Base-by-base conservation (phyloP, 2,113 vertebrate genomes). In the Psittacula cyanocephala region DNA sequence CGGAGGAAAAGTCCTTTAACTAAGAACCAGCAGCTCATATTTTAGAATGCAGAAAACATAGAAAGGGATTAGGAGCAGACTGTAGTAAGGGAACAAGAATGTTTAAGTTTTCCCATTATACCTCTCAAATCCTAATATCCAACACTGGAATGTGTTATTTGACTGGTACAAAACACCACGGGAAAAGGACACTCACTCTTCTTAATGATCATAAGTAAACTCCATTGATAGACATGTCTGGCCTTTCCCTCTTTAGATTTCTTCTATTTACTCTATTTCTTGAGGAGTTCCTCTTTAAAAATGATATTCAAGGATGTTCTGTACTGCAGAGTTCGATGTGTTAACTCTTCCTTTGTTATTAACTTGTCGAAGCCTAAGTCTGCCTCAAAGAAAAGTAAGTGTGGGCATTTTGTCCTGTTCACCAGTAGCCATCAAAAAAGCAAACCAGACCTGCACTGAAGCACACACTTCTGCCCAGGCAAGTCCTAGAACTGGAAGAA, bases 401-500 rank as follows among this genome's bases (percentile, higher is more conserved):
- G 14, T 47, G 43, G 17, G 27, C 17, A 62, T 78, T 88, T 81
- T 41, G 49, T 53, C 57, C 67, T 81, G 31, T 43, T 89, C 59
- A 44, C 41, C 23, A 22, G 19, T 3, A 65, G 11, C 41, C 57
- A 77, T 41, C 19, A 84, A 49, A 80, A 88, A 86, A 81, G 10
- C 46, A 84, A 63, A 6, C 3, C 23, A 74, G 52, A 79, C 62
- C 59, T 9, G 10, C 64, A 74, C 6, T 17, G n/a, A 89, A 68
- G 57, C 31, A 83, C 69, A 81, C 65, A 68, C 70, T 91, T 84
- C 92, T 93, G 77, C 67, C 94, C 74, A 70, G 81, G 88, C 57
- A 89, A 85, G 88, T 74, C 81, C 49, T 64, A 62, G 35, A 92
- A 89, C 91, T 59, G 53, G 92, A 96, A 91, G 28, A 95, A 78